Conservation (phyloP, 2,888 invertebrate genomes). For the Dolichopus griseipennis region DNA sequence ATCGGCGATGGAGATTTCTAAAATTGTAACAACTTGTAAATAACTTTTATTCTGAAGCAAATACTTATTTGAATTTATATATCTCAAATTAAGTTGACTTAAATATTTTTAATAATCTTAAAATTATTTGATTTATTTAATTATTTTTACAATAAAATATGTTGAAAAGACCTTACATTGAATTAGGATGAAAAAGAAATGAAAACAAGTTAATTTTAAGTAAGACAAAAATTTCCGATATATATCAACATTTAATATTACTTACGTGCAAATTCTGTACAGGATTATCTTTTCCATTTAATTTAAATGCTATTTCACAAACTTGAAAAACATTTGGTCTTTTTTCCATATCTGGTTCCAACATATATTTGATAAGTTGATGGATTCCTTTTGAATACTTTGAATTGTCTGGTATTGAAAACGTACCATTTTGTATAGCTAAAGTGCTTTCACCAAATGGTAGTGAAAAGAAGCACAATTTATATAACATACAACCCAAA, state of each 20-base stretch:
- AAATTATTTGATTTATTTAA: too few species aligned
- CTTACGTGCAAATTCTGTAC: constrained; percentile 71
- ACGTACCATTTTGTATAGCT: constrained; percentile 83
- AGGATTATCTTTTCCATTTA: constrained; percentile 64
- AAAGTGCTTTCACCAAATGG: constrained; percentile 90
- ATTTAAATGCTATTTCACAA: constrained; percentile 60
- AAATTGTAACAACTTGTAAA: background rate
- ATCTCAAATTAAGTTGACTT: too few species aligned
- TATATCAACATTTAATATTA: constrained; percentile 20
- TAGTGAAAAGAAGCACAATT: constrained; percentile 78
- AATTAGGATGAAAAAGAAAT: too few species aligned
- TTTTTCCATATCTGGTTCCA: constrained; percentile 71
- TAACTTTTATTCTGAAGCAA: too few species aligned
- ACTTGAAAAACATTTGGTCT: constrained; percentile 85
- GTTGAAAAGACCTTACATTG: too few species aligned
- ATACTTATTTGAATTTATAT: too few species aligned
- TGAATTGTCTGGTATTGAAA: constrained; percentile 73
- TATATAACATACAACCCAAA: constrained; percentile 78
- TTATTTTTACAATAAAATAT: too few species aligned
- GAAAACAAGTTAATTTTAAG: too few species aligned
- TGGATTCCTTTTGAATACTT: constrained; percentile 62
- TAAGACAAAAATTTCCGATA: too few species aligned
- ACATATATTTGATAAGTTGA: constrained; percentile 70
- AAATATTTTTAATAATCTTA: too few species aligned
- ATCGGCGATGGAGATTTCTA: constrained; percentile 59